Evolutionary conservation across 2,113 vertebrate species (phyloP), one percentile per base, ranked within the genome.

Genomic region (Antennarius striatus): DNA sequence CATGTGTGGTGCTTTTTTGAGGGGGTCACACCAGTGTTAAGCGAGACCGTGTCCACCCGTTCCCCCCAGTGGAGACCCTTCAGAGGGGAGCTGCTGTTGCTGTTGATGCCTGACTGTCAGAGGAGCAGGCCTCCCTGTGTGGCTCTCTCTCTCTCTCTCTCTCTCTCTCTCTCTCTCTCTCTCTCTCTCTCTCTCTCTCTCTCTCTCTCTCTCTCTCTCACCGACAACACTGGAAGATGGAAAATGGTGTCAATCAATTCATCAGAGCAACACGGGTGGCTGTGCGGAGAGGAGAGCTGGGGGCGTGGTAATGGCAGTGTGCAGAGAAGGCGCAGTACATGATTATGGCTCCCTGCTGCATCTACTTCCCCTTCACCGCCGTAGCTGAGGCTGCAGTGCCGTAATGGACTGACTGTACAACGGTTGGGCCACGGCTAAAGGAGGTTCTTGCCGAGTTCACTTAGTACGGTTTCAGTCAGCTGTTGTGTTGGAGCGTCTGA

Each of bases 231-330:
- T 51, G 77, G 81, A 83, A 88, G 91, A 92, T 91, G 86, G 87
- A 84, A 90, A 92, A 92, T 88, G 90, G 88, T 90, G 88, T 91
- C 91, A 91, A 90, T 92, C 89, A 91, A 91, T 92, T 90, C 87
- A 90, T 90, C 88, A 91, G 86, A 84, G 88, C 86, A 81, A 76
- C 77, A 52, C 56, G 84, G 82, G 88, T 84, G 87, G 82, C 81
- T 89, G 86, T 80, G 78, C 62, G 43, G 82, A 75, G 79, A 80
- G 79, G 72, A 71, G 83, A 82, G 78, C 71, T 63, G 56, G 56
- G 79, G 83, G 75, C 70, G 77, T 70, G 71, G 74, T 79, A 77
- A 85, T 63, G 73, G 82, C 56, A 64, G 76, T 68, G 1, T 71
- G 68, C 69, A 77, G 77, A 82, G 74, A 75, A 83, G 70, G 83